phyloP scores from a whole-genome alignment of 2,888 invertebrate genomes.

The Psylliodes chrysocephalus region DNA sequence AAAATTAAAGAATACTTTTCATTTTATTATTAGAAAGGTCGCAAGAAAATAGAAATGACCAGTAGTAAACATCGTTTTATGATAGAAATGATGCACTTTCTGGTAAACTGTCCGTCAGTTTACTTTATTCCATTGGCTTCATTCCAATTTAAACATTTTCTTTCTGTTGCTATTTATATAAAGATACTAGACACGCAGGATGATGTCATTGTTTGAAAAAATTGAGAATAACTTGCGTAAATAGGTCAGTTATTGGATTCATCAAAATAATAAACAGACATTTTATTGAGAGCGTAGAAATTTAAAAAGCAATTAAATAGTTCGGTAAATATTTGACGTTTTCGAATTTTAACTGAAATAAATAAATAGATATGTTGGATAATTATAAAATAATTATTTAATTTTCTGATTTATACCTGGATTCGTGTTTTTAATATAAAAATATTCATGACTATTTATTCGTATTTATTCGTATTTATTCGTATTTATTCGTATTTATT shows the following conservation, averaged over 20 bases:
- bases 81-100: constrained; percentile 7
- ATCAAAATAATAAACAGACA: constrained; percentile 17
- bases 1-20: no score
- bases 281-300: neutral
- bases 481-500: no score
- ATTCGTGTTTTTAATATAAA: no score
- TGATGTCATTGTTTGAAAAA: constrained; percentile 19
- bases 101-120: constrained; percentile 3
- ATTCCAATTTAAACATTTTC: constrained; percentile 14
- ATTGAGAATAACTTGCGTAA: constrained; percentile 15
- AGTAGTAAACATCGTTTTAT: neutral
- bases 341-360: no score
- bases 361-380: no score
- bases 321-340: no score
- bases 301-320: no score
- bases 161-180: constrained; percentile 13
- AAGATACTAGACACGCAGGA: neutral
- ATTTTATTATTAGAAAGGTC: no score
- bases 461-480: no score
- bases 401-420: no score
- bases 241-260: constrained; percentile 27
- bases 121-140: constrained; percentile 7
- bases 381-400: no score
- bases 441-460: no score
- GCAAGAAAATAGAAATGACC: neutral